Percentiles rank a stretch among this genome's conserved stretches.
Conservation (phyloP, 2,888 invertebrate genomes). For the Diadromus collaris region DNA sequence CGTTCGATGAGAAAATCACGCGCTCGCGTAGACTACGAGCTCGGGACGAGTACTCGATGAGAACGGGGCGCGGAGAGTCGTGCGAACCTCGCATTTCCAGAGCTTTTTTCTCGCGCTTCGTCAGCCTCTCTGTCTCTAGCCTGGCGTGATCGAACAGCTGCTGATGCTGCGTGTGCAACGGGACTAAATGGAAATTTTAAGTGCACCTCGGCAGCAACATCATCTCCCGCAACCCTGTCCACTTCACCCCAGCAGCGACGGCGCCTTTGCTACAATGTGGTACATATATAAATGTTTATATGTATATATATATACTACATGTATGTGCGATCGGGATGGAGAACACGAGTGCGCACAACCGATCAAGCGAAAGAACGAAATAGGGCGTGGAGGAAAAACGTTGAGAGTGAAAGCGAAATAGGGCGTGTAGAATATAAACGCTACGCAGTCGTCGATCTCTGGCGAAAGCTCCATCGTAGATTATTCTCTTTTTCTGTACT, state of each 20-base stretch:
- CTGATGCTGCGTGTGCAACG: conserved; percentile 63
- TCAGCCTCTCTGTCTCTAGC: conserved; percentile 43
- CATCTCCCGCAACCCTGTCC: conserved; percentile 25
- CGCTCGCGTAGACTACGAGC: conserved; percentile 35
- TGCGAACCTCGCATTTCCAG: conserved; percentile 7
- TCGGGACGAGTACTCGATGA: conserved; percentile 27
- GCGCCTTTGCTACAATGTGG: not conserved
- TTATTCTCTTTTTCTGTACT: conserved; percentile 10
- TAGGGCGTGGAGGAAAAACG: conserved; percentile 59
- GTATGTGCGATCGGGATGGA: conserved; percentile 19
- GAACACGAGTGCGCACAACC: conserved; percentile 27
- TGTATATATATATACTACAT: not conserved
- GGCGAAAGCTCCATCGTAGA: conserved; percentile 39
- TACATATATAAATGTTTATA: not conserved
- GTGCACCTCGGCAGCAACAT: conserved; percentile 64
- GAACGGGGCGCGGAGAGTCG: conserved; percentile 12
- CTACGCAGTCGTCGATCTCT: conserved; percentile 29
- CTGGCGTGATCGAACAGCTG: conserved; percentile 65
- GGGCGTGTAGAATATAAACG: conserved; percentile 58
- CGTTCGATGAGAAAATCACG: conserved; percentile 49
- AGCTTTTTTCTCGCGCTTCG: conserved; percentile 37
- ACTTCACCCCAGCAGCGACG: conserved; percentile 17
- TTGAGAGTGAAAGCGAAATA: conserved; percentile 54
- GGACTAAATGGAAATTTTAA: conserved; percentile 73
- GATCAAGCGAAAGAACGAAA: conserved; percentile 59